Evolutionary conservation across 2,797 vertebrate genomes (phyloP), one percentile per base, ranked within the genome.

Genomic region (Peromyscus melanophrys): DNA sequence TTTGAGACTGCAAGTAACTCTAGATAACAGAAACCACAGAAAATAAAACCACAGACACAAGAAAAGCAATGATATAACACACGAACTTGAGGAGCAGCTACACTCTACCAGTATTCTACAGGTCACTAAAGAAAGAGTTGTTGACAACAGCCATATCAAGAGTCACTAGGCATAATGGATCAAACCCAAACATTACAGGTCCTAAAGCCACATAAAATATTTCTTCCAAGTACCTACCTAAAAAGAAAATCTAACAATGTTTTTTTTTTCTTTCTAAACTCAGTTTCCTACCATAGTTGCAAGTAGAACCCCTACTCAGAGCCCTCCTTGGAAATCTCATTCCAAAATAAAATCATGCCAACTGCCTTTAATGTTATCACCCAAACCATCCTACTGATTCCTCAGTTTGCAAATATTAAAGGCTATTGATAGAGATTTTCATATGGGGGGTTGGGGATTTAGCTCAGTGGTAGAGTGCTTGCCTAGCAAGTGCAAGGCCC

Each of bases 161-260:
- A 88, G 55, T 93, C 69, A 96, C 52, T 34, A 94, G 46, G 13
- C 31, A 76, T 59, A 89, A 91, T 40, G 69, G 52, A 90, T 29
- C 75, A 93, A 87, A 90, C 40, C n/a, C 61, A 77, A 95, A 90
- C 19, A 93, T 0, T 91, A 52, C 31, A 75, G 55, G 46, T 86
- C 86, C 63, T 93, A 94, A 61, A 75, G 89, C 31, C 76, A 67
- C n/a, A 81, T 57, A 92, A 96, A 83, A 65, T 87, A 87, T 95
- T 91, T 89, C 87, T 93, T 73, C 76, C 80, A 81, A 90, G 85
- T 49, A 71, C 59, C 40, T 76, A 90, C 55, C 77, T 81, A 23
- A 59, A 85, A 97, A 94, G 90, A 96, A 97, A 96, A 96, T 19
- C 2, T 46, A 92, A 94, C 46, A 90, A 94, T 86, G 71, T 69